These are phyloP conservation scores for Ariopsis seemanni DNA, from an alignment of 2,113 vertebrate species.

Conservation along the genomic window DNA sequence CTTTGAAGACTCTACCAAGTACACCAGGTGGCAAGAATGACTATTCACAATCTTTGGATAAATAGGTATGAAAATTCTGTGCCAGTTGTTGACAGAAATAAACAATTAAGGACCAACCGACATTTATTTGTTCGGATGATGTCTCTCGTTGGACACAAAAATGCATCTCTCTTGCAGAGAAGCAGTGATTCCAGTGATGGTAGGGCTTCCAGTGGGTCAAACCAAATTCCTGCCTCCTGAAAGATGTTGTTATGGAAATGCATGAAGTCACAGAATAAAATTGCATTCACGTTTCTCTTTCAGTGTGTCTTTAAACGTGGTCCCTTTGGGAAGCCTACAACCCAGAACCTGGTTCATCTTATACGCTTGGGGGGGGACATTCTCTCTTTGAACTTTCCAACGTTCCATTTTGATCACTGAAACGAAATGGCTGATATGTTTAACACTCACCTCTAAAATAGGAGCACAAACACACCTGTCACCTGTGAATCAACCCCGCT, in stretches of 20 bases:
- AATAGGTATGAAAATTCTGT: background rate
- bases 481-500: slow-evolving; percentile 18
- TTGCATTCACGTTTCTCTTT: background rate
- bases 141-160: background rate
- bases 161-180: background rate
- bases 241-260: background rate
- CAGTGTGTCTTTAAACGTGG: background rate
- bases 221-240: background rate
- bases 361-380: background rate
- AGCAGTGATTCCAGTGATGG: background rate
- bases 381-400: background rate
- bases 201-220: background rate
- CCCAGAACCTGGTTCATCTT: background rate
- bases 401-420: background rate
- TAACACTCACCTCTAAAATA: slow-evolving; percentile 18
- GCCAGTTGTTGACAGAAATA: background rate
- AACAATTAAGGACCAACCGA: background rate
- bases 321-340: background rate
- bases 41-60: background rate
- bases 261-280: background rate
- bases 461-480: slow-evolving; percentile 13
- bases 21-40: background rate
- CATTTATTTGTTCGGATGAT: background rate
- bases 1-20: background rate
- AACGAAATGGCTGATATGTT: slow-evolving; percentile 8